Evolutionary conservation across 92 coral and sea anemone genomes (phyloP), one percentile per base, ranked within the genome.

Genomic region (Umimayanthus chanpuru): DNA sequence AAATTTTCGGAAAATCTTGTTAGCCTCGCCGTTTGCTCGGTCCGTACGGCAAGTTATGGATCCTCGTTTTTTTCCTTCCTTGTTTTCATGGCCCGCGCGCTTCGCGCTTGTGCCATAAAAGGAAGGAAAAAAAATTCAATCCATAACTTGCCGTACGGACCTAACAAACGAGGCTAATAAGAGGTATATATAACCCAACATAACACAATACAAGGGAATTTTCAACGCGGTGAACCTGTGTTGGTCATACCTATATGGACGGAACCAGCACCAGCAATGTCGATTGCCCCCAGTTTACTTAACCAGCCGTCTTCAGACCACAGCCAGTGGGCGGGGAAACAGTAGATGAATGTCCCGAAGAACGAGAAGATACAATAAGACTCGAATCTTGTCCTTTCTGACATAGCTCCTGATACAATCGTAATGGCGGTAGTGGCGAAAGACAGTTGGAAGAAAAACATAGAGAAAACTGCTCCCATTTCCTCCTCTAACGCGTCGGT

Each of bases 401-500:
- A 91, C 94, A 92, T 92, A 36, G 94, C 93, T 23, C 88, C 94
- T 11, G 94, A 92, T 47, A 92, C 94, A 38, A 92, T 92, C 10
- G 94, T 92, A 6, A 92, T 86, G 10, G 94, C 94, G 74, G 94
- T 92, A 23, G 94, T 92, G 4, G 94, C 94, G 39, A 92, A 92
- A 10, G 94, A 92, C 14, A 92, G 80, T 87, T 92, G 94, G 44
- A 92, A 92, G 83, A 92, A 92, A 79, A 92, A 92, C 88, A 86
- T 89, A 36, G 94, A 89, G 66, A 89, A 92, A 0, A 92, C 77
- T 8, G 67, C 49, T 15, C 96, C 96, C 96, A 94, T 94, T 76
- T 92, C 92, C 28, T 88, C 72, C 32, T 90, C 94, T 32, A 74
- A 70, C 4, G 94, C 94, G 58, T 92, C 94, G 39, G 96, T 94